Evolutionary conservation across 2,888 invertebrate species (phyloP), one percentile per base, ranked within the genome.

Genomic region (Odontomyia ornata): DNA sequence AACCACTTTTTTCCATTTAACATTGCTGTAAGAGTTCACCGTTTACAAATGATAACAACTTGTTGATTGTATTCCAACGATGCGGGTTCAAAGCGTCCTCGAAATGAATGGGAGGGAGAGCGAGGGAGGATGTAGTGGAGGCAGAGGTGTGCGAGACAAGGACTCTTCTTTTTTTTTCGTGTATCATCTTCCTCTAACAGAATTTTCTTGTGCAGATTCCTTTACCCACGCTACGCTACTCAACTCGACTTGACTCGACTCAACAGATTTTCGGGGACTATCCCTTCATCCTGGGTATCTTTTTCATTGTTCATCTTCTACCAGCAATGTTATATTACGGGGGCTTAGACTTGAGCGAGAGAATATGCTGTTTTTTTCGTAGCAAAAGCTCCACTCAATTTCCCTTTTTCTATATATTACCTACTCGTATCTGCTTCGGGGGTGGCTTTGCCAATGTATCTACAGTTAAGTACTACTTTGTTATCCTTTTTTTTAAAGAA

Each of bases 1-100:
- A 79, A 80, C 80, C 80, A 80, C 80, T 80, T 80, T 80, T 81
- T 81, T 80, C 80, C 81, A 80, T 81, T 81, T 81, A 80, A 80
- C 80, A 81, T 80, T 77, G 79, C 80, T 80, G 79, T 81, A 81
- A 81, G 80, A 81, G 81, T 81, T 81, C 81, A 80, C 80, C 81
- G 81, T 81, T 81, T 81, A 81, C 81, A 81, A 81, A 81, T 80
- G 81, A 81, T 81, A 81, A 80, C 81, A 81, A 81, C 81, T 81
- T 81, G 81, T 81, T 81, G 81, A 81, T 80, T 80, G 80, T 79
- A 77, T 76, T 77, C 76, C 25, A 69, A 72, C 57, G 75, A 43
- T 36, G 27, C 36, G 25, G 60, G 43, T 69, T 21, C 46, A 47
- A 11, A 47, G 15, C 7, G 60, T 21, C 23, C 15, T 15, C 52